Base-by-base conservation (phyloP, 2,113 vertebrate genomes). In the Columba janthina region DNA sequence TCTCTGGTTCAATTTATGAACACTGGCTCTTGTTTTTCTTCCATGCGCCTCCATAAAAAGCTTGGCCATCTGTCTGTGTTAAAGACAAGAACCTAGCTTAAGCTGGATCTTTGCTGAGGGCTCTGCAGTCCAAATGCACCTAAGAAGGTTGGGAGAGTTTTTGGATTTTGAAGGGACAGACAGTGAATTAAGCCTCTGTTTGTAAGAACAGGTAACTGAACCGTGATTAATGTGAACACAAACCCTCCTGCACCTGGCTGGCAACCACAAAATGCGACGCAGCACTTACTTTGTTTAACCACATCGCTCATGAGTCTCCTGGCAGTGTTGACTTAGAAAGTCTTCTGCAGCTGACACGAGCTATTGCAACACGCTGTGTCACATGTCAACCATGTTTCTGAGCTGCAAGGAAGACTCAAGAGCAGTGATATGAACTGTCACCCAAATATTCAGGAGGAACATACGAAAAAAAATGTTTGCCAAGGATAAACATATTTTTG, bases 321-420 rank as follows among this genome's bases (percentile, higher is more conserved):
- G 31, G 36, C 61, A 53, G n/a, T 38, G 80, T 83, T 93, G 88
- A 76, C 48, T 89, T 77, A 78, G 74, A 53, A 66, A 70, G 83
- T 89, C 81, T 85, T 85, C 82, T 93, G 89, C 73, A 85, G 91
- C 88, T 74, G 72, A 78, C 71, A 73, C 6, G 12, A 93, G 76
- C 87, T 75, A 51, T 95, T 91, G 82, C 85, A 77, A 93, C 79
- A 34, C 1, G 11, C 56, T 22, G 26, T 5, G 32, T 87, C 92
- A 93, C 22, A 4, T 75, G 93, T 22, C 64, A 82, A 2, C 89
- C 56, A 19, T 2, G 1, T 34, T 92, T 89, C 70, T 60, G 76
- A 73, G 90, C 85, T 60, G 80, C 87, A 85, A 77, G 77, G 86
- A 96, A 67, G 60, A 34, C 90, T 94, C 66, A 10, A 70, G 62